Evolutionary conservation across 2,888 invertebrate species (phyloP).

Genomic region (Trichogramma dendrolimi): DNA sequence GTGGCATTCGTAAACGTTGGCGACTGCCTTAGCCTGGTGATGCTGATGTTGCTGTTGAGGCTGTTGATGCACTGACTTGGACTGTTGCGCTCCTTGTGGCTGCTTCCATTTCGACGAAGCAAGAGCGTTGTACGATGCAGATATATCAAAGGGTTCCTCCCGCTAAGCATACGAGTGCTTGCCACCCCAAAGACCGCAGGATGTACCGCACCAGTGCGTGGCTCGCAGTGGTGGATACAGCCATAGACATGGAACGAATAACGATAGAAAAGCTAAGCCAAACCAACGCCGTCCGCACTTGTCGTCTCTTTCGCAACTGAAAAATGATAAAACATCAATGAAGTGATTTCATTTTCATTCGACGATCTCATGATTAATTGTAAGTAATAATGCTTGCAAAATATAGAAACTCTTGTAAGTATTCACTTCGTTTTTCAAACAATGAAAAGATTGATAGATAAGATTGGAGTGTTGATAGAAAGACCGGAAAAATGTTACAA

Average conservation of each 20-base stretch:
- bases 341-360: no score
- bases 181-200: slow-evolving; percentile 80
- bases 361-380: no score
- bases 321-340: no score
- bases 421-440: no score
- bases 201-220: slow-evolving; percentile 76
- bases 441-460: no score
- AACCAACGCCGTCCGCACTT: slow-evolving; percentile 79
- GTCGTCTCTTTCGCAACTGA: slow-evolving; percentile 56
- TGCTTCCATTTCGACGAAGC: slow-evolving; percentile 3
- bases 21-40: slow-evolving; percentile 33
- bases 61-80: neutral
- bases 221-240: slow-evolving; percentile 85
- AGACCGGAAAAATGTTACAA: no score
- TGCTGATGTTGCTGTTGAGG: slow-evolving; percentile 19
- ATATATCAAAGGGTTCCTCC: slow-evolving; percentile 51
- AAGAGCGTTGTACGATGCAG: slow-evolving; percentile 40
- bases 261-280: slow-evolving; percentile 76
- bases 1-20: slow-evolving; percentile 49
- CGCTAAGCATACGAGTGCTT: slow-evolving; percentile 59
- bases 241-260: slow-evolving; percentile 90
- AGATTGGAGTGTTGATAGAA: no score
- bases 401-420: no score
- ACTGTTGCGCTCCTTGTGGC: neutral
- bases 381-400: no score